Base-by-base conservation (phyloP, 2,888 invertebrate genomes). In the Ethmia dodecea region DNA sequence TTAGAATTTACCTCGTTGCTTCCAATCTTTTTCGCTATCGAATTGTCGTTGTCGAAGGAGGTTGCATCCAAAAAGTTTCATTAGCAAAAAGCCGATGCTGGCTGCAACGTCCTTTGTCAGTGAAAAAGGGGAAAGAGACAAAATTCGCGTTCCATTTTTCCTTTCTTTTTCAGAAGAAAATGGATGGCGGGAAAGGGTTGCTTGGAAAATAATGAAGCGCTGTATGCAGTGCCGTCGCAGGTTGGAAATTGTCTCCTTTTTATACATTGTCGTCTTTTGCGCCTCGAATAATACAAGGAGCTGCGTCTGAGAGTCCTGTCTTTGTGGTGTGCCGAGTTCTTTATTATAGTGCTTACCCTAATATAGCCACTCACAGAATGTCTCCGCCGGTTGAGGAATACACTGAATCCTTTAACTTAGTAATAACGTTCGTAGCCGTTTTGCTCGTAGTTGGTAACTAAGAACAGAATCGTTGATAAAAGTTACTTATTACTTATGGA, bases 171-270 rank as follows among this genome's bases (percentile, higher is more conserved):
- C 48, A 43, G 51, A n/a, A 50, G 48, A 58, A 58, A 67, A 67
- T 59, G 57, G 61, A 63, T 60, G 66, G 62, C 60, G 61, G 58
- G 58, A 63, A 68, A 67, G 69, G 76, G 70, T 68, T 64, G 61
- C 47, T 44, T 40, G 53, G 54, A 62, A 59, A 64, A 71, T 77
- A 79, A 80, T 77, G 76, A 77, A 78, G 63, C 66, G 61, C 65
- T 38, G 48, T 37, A 43, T 54, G 52, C 54, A 42, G 22, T 10
- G n/a, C n/a, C n/a, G 49, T 52, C 45, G 42, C 38, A 37, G 37
- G 50, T 46, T 46, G 49, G 38, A 45, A 50, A 61, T 60, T 60
- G 52, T 58, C 50, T 51, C 48, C 37, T 47, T 45, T 42, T 38
- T 52, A 46, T 45, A 36, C 40, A 34, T 31, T 35, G 40, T 40